Conservation (phyloP, 2,113 vertebrate species). For the Poeciliopsis occidentalis region DNA sequence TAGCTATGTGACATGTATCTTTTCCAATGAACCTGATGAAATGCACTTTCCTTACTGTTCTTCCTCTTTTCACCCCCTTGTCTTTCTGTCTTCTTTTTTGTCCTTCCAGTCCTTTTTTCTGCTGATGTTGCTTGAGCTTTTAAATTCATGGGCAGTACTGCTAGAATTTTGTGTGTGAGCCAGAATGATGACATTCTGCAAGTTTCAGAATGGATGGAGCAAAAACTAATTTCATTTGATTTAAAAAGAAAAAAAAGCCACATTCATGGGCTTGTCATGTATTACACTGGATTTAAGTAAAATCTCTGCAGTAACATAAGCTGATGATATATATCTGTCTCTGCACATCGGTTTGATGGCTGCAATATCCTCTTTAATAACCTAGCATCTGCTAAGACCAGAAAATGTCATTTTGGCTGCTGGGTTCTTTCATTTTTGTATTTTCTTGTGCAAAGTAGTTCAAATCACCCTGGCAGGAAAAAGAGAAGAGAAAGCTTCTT, state of each 20-base stretch:
- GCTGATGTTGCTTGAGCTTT: slow-evolving; percentile 16
- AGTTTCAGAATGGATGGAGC: not conserved
- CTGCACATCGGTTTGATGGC: slow-evolving; percentile 42
- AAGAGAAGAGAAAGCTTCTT: slow-evolving; percentile 57
- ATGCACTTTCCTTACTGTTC: slow-evolving; percentile 10
- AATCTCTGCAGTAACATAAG: slow-evolving; percentile 51
- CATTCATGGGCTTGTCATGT: slow-evolving; percentile 57
- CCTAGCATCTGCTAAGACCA: slow-evolving; percentile 58
- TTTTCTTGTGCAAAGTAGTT: slow-evolving; percentile 55
- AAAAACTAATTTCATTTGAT: slow-evolving; percentile 40
- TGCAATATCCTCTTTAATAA: slow-evolving; percentile 70
- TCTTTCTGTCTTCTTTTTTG: not conserved
- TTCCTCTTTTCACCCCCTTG: slow-evolving; percentile 21
- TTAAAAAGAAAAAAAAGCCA: slow-evolving; percentile 26
- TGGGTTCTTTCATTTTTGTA: slow-evolving; percentile 61
- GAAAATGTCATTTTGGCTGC: slow-evolving; percentile 65
- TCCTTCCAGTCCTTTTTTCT: slow-evolving; percentile 8
- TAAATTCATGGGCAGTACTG: not conserved
- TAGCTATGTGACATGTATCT: slow-evolving; percentile 38
- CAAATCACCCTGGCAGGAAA: slow-evolving; percentile 71
- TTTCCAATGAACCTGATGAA: slow-evolving; percentile 7
- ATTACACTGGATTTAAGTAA: slow-evolving; percentile 66
- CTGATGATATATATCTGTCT: slow-evolving; percentile 63
- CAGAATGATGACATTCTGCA: slow-evolving; percentile 11
- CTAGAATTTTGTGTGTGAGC: slow-evolving; percentile 12